A percentile compares a stretch with the other conserved stretches of the same genome.
Evolutionary conservation across 2,113 vertebrate genomes (phyloP).

Genomic region (Passer montanus): DNA sequence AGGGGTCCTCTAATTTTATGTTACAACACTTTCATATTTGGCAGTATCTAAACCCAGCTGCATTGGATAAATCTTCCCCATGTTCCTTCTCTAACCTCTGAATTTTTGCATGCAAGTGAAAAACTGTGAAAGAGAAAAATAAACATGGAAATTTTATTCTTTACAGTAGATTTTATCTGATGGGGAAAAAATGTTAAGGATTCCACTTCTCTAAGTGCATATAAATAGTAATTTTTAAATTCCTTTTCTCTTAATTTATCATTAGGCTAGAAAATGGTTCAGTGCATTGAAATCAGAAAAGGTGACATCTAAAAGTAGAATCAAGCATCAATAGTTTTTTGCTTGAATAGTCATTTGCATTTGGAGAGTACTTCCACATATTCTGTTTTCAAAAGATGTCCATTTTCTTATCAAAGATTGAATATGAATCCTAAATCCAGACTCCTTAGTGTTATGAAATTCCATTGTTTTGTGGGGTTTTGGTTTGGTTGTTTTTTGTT

Average conservation of each 20-base stretch:
- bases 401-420: not conserved
- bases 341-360: not conserved
- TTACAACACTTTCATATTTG: not conserved
- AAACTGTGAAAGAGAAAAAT: not conserved
- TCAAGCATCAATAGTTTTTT: not conserved
- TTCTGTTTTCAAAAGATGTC: not conserved
- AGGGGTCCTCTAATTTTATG: not conserved
- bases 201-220: not conserved
- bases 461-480: fast-evolving
- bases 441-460: not conserved
- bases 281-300: not conserved
- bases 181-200: not conserved
- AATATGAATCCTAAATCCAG: not conserved
- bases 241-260: not conserved
- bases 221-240: not conserved
- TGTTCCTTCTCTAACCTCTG: not conserved
- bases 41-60: not conserved
- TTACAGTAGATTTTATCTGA: not conserved
- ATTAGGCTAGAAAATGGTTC: not conserved
- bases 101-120: not conserved
- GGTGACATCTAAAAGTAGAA: not conserved
- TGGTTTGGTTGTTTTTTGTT: not conserved
- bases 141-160: not conserved
- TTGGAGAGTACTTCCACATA: not conserved
- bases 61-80: not conserved